These are phyloP conservation scores for Verasper variegatus DNA, from an alignment of 2,113 vertebrate genomes.

Conservation along the genomic window DNA sequence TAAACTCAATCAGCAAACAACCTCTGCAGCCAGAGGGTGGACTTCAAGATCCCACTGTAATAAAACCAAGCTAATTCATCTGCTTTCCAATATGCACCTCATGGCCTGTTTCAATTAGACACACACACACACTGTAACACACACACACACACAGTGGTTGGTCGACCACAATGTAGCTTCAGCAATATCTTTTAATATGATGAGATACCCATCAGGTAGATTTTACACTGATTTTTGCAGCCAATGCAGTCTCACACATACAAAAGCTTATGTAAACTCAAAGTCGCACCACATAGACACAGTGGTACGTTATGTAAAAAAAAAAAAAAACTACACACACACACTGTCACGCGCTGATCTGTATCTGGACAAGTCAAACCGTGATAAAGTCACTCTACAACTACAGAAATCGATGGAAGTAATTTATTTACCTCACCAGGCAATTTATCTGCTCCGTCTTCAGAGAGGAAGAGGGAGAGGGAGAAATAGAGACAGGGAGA, in stretches of 20 bases:
- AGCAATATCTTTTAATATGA: slow-evolving; percentile 71
- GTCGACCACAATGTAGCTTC: slow-evolving; percentile 28
- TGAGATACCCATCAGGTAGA: slow-evolving; percentile 74
- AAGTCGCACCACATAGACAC: slow-evolving; percentile 32
- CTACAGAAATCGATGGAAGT: slow-evolving; percentile 85
- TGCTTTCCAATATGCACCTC: slow-evolving; percentile 48
- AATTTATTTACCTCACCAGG: slow-evolving; percentile 84
- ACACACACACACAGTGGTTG: neutral
- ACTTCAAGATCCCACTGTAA: slow-evolving; percentile 33
- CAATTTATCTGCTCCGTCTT: slow-evolving; percentile 81
- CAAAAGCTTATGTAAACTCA: slow-evolving; percentile 23
- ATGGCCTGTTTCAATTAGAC: slow-evolving; percentile 52
- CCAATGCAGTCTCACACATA: slow-evolving; percentile 9
- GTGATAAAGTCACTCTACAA: slow-evolving; percentile 85
- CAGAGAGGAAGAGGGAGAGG: slow-evolving; percentile 34
- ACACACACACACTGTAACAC: slow-evolving; percentile 23
- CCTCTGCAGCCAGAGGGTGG: slow-evolving; percentile 42
- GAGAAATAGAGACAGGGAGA: slow-evolving; percentile 52
- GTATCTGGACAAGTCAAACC: slow-evolving; percentile 82
- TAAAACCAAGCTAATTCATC: slow-evolving; percentile 41
- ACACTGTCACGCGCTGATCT: slow-evolving; percentile 75
- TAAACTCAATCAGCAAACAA: slow-evolving; percentile 50
- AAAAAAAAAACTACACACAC: slow-evolving; percentile 21
- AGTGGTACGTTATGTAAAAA: slow-evolving; percentile 60
- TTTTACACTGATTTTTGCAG: slow-evolving; percentile 64